Percentiles rank a stretch among this genome's conserved stretches.
Conservation (phyloP, 2,888 invertebrate species). For the Brenthis hecate region DNA sequence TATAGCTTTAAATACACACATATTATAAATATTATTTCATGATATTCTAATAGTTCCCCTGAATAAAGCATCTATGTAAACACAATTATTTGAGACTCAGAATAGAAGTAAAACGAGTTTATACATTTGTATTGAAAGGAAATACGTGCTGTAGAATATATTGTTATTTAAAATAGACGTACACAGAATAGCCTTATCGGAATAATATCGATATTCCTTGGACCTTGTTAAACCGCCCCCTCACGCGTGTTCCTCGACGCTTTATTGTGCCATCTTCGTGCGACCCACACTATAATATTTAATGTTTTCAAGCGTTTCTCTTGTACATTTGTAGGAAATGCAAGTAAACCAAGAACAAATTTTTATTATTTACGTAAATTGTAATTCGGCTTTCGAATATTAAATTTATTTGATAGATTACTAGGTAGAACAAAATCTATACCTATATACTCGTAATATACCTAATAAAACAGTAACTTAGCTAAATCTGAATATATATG, state of each 20-base stretch:
- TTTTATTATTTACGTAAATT: not conserved
- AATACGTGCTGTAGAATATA: slow-evolving; percentile 13
- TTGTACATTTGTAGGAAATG: slow-evolving; percentile 7
- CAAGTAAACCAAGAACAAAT: not conserved
- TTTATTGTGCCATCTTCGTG: slow-evolving; percentile 45
- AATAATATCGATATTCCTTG: slow-evolving; percentile 32
- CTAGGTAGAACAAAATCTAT: no score
- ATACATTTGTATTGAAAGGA: not conserved
- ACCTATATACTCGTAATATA: no score
- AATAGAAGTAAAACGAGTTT: no score
- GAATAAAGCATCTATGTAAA: no score
- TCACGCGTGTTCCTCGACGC: slow-evolving; percentile 41
- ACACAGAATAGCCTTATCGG: slow-evolving; percentile 27
- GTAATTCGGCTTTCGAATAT: not conserved
- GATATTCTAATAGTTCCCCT: no score
- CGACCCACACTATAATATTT: slow-evolving; percentile 33
- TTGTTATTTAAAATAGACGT: slow-evolving; percentile 17
- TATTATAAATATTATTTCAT: no score
- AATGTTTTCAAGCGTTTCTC: slow-evolving; percentile 29
- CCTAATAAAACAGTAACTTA: no score
- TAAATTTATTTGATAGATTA: not conserved
- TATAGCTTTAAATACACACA: no score
- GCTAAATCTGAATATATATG: no score
- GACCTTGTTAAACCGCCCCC: slow-evolving; percentile 42
- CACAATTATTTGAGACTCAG: no score